Percentiles rank a stretch among this genome's conserved stretches.
phyloP scores from a whole-genome alignment of 1,140 invertebrate genomes.

The Procambarus clarkii region DNA sequence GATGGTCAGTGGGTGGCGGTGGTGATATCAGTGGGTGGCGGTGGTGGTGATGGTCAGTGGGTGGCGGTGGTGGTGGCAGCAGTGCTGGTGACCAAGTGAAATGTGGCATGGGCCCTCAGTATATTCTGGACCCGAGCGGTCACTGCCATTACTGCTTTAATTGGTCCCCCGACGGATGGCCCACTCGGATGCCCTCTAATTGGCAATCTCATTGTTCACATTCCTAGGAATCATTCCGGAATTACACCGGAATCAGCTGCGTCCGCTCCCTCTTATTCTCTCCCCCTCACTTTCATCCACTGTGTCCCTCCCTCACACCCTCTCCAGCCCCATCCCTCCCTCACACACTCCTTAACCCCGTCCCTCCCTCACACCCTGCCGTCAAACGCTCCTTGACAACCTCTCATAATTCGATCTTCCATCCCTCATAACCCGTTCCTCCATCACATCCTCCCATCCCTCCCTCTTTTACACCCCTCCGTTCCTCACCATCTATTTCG shows the following conservation, averaged over 20 bases:
- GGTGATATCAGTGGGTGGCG: background rate
- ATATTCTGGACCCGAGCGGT: constrained; percentile 56
- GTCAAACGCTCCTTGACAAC: background rate
- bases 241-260: constrained; percentile 67
- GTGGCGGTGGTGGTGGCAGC: background rate
- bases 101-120: constrained; percentile 41
- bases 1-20: background rate
- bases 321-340: background rate
- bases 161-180: constrained; percentile 67
- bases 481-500: background rate
- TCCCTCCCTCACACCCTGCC: background rate
- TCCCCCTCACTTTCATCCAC: background rate
- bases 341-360: background rate
- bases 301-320: background rate
- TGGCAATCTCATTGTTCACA: constrained; percentile 69
- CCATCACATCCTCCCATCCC: background rate
- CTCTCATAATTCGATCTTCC: too few species aligned
- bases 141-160: constrained; percentile 67
- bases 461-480: background rate
- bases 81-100: constrained; percentile 33
- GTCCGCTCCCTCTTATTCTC: constrained; percentile 18
- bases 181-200: constrained; percentile 65
- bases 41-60: background rate
- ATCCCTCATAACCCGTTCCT: background rate
- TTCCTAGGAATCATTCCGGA: constrained; percentile 69